phyloP scores from a whole-genome alignment of 2,113 vertebrate species.

The Neodontobutis hainanensis region DNA sequence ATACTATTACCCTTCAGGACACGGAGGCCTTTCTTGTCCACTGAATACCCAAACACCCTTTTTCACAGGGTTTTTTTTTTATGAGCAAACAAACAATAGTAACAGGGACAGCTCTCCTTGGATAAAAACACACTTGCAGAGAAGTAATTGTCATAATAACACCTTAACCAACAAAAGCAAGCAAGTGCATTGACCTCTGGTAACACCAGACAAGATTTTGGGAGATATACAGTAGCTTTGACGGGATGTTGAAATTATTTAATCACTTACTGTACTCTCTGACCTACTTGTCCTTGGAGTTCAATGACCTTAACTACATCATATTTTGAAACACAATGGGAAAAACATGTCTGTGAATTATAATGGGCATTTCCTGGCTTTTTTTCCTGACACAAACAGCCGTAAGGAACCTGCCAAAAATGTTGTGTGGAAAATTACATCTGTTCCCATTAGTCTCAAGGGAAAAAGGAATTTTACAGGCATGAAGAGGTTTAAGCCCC shows the following conservation, averaged over 20 bases:
- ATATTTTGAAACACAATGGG: background rate
- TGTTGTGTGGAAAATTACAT: constrained; percentile 27
- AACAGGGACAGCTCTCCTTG: background rate
- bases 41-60: background rate
- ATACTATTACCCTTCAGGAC: background rate
- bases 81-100: constrained; percentile 34
- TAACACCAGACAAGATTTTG: constrained; percentile 13
- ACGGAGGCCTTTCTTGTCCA: background rate
- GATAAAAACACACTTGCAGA: constrained; percentile 3
- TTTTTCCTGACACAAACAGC: background rate
- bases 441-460: constrained; percentile 5
- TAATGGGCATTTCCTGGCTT: no score
- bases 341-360: background rate
- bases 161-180: constrained; percentile 41
- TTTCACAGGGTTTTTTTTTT: constrained; percentile 26
- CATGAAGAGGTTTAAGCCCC: constrained; percentile 5
- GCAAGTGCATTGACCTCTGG: background rate
- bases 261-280: constrained; percentile 8
- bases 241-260: constrained; percentile 10
- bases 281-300: constrained; percentile 19
- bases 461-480: constrained; percentile 33
- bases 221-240: constrained; percentile 10
- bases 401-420: background rate
- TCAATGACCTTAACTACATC: constrained; percentile 23
- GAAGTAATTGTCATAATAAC: background rate